Evolutionary conservation across 2,888 invertebrate species (phyloP), one percentile per base, ranked within the genome.

Genomic region (Agrenia bidenticulata): DNA sequence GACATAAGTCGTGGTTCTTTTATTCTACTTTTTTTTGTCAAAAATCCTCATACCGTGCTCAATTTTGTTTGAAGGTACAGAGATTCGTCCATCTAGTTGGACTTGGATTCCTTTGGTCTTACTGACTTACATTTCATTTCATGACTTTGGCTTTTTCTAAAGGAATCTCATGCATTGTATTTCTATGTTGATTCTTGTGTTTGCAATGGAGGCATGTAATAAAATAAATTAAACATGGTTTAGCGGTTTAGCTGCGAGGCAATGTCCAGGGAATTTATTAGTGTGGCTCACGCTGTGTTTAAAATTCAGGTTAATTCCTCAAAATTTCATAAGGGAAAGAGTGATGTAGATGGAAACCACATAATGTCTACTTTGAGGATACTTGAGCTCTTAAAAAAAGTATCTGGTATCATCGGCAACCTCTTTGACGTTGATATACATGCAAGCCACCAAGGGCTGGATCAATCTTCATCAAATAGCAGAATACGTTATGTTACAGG

Each of bases 1-100:
- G 60, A 60, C 19, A n/a, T n/a, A 21, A 60, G 37, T 60, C 60
- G 60, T 60, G 60, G 17, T 37, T 60, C 60, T 60, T 60, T 60
- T 37, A 60, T 60, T 60, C 60, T 51, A 60, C 60, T 60, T 60
- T 60, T n/a, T n/a, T 45, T 51, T 19, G 60, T 60, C 37, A 37
- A 60, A 60, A 60, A 60, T 60, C 49, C 19, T 45, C 45, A 45
- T 45, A 15, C 51, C 60, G 23, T 50, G 60, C 51, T 60, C 60
- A 60, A 17, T n/a, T 45, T 45, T 45, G 15, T 19, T n/a, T 32
- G 32, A 32, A 15, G 45, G 4, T 45, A 5, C 5, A 5, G n/a
- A 19, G 45, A 15, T 39, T 19, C 19, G 45, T 45, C 9, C 45
- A 45, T 45, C 45, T 45, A 45, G 5, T 45, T 17, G n/a, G 19